Base-by-base conservation (phyloP, 2,888 invertebrate genomes). In the Glaucopsyche alexis region DNA sequence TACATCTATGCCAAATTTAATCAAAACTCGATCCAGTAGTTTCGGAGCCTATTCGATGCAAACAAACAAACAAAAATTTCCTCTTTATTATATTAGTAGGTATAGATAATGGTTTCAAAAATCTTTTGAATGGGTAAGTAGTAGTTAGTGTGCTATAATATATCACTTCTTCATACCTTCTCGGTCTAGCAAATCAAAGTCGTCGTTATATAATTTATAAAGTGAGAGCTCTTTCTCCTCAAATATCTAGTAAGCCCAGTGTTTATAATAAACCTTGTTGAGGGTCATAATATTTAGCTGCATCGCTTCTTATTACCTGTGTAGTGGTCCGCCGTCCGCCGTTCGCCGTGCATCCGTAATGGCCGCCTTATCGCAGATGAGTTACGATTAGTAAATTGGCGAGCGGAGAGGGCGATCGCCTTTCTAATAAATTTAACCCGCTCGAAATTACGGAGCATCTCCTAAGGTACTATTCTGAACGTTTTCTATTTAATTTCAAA, bases 341-440 rank as follows among this genome's bases (percentile, higher is more conserved):
- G 60, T 66, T 78, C 78, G 78, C 74, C 72, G 73, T 76, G 77
- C 76, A 76, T 69, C 69, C n/a, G 81, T 83, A 82, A 81, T 82
- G 80, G 81, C 76, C 76, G 81, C 83, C 84, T 85, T 87, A 87
- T 88, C 87, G 83, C 78, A 84, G 89, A 89, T 89, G 89, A 89
- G 85, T 89, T 89, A 89, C 88, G 89, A 89, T 88, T 88, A 88
- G 86, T 84, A 86, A 87, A 87, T 89, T 87, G 88, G 87, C 86
- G 85, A 87, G 87, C 84, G 85, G 85, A 82, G 85, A 84, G 84
- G 83, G 83, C 85, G 84, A 86, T 82, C 85, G 81, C 81, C 82
- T 85, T 85, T 87, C 86, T 86, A 88, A 89, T 89, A 89, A 89
- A 89, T 88, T 85, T 83, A 79, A 79, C 80, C 76, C 76, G 78